Base-by-base conservation (phyloP, 1,140 invertebrate genomes). In the Nasonia vitripennis region DNA sequence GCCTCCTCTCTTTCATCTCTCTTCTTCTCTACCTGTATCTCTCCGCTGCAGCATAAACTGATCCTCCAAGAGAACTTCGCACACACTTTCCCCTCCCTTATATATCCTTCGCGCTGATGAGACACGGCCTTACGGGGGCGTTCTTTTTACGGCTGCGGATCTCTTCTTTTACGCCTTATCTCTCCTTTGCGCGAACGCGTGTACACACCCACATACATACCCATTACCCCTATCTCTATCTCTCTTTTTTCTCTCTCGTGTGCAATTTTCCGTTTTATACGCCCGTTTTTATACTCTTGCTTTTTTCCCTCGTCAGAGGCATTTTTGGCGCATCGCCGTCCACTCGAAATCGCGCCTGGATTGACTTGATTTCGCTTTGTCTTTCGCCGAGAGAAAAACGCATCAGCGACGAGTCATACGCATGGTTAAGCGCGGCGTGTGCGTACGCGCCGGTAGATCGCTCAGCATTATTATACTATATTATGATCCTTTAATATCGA, bases 361-460 rank as follows among this genome's bases (percentile, higher is more conserved):
- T 45, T n/a, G 55, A n/a, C 55, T 62, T 62, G 17, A n/a, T n/a
- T 62, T 62, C 20, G 55, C 67, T 68, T 51, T 51, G 67, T 68
- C n/a, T 23, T n/a, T 17, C 17, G 67, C 3, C 67, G 11, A 68
- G 20, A 67, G 62, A 67, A 67, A 67, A 67, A 20, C 14, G 1
- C 27, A 23, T 10, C 41, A 37, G 0, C 11, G 31, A 68, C 17
- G 51, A 6, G 75, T 74, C 23, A 87, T 89, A 90, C 90, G 88
- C 89, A 91, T 91, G 91, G 90, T 90, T 86, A 91, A 89, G 91
- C 90, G 88, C 89, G 91, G 88, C 90, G 89, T 89, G 90, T 91
- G 27, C 27, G 86, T 88, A 87, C 85, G 86, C 77, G 87, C 45
- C 88, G 89, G 89, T 90, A 92, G 87, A 91, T 87, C 88, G 87